Evolutionary conservation across 2,797 vertebrate species (phyloP), one percentile per base, ranked within the genome.

Genomic region (Hirundo rustica): DNA sequence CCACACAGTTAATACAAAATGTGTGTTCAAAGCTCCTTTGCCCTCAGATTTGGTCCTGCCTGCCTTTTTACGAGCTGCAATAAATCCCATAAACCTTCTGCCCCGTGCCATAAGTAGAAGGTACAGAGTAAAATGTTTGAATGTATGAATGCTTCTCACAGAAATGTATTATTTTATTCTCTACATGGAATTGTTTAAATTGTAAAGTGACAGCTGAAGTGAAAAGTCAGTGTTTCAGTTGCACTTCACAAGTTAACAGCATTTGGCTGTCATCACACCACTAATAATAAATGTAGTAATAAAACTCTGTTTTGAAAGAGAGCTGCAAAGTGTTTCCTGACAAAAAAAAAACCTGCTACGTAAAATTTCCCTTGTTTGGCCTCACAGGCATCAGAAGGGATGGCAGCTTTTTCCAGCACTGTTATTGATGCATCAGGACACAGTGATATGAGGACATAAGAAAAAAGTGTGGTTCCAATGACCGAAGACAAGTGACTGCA

Each of bases 281-380:
- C 64, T n/a, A 65, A 51, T 55, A 78, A 40, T 44, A 85, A 89
- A 71, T 32, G 61, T 27, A 86, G 68, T n/a, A 57, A 91, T 42
- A 89, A 76, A 94, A 36, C 26, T 19, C 61, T 64, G 55, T 88
- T 95, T 93, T 42, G 77, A 50, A 45, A 90, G 47, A 60, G 51
- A 74, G 30, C 75, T 93, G 84, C 72, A 80, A 92, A 89, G 73
- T 8, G n/a, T 90, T 96, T 91, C 82, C 74, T 45, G 60, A 83
- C 5, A 55, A 45, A 51, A 51, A 92, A 51, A 17, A n/a, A n/a
- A n/a, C n/a, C 38, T 5, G 32, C 48, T 62, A 20, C 51, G 38
- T 36, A 58, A 27, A 42, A 73, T 88, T 83, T 72, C 82, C 74
- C 40, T 82, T 74, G 77, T 92, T 88, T 85, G 81, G 94, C 45